Evolutionary conservation across 92 coral and sea anemone species (phyloP).

Genomic region (Desmophyllum pertusum): DNA sequence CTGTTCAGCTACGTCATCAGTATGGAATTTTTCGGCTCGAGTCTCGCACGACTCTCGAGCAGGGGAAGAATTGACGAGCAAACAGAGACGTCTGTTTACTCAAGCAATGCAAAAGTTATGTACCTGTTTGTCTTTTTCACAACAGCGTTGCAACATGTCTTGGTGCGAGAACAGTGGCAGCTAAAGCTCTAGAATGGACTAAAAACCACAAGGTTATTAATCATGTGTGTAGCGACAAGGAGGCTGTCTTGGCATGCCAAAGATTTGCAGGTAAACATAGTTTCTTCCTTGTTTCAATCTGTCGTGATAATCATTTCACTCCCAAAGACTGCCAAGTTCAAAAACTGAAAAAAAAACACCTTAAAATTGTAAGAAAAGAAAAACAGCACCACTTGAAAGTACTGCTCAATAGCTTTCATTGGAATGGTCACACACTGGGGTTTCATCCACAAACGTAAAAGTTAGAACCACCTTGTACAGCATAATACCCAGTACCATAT

Average conservation of each 20-base stretch:
- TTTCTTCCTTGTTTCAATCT: background rate
- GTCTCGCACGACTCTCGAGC: too few species aligned
- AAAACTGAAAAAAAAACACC: too few species aligned
- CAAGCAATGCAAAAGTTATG: background rate
- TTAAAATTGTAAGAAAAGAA: too few species aligned
- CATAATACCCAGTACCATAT: too few species aligned
- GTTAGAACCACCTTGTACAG: too few species aligned
- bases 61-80: too few species aligned
- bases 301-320: too few species aligned
- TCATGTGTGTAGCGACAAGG: conserved; percentile 70
- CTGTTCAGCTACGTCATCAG: too few species aligned
- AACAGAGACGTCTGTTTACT: too few species aligned
- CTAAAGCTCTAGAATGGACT: conserved; percentile 86
- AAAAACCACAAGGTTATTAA: conserved; percentile 77
- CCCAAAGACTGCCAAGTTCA: too few species aligned
- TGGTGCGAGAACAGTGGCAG: conserved; percentile 89
- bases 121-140: background rate
- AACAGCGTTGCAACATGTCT: conserved; percentile 83
- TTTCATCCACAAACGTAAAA: too few species aligned
- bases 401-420: background rate
- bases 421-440: background rate
- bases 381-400: background rate
- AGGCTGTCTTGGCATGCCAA: conserved; percentile 86
- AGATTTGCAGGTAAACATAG: conserved; percentile 76
- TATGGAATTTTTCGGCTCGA: too few species aligned